Evolutionary conservation across 2,113 vertebrate genomes (phyloP).

Genomic region (Rhinoderma darwinii): DNA sequence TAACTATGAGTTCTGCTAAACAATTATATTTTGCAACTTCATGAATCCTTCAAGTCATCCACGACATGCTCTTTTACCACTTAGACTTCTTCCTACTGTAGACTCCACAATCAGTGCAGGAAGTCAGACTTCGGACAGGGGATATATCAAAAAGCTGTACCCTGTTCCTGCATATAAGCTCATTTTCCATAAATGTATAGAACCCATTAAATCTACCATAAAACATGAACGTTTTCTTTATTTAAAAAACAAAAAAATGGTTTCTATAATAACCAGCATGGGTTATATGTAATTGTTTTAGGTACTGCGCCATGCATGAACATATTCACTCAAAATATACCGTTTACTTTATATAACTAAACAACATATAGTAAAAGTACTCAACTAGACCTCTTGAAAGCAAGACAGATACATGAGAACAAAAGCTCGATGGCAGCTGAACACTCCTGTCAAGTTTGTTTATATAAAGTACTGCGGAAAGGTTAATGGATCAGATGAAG

Average conservation of each 20-base stretch:
- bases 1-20: too few species aligned
- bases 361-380: neutral
- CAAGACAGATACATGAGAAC: constrained; percentile 5
- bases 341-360: neutral
- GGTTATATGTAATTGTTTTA: neutral
- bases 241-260: neutral
- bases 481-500: constrained; percentile 46
- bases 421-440: constrained; percentile 21
- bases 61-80: neutral
- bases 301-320: neutral
- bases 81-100: neutral
- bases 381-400: constrained; percentile 8
- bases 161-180: neutral
- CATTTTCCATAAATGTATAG: neutral
- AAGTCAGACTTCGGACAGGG: neutral
- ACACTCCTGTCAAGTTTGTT: constrained; percentile 36
- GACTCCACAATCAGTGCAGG: too few species aligned
- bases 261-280: too few species aligned
- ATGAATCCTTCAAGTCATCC: too few species aligned
- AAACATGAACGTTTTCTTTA: neutral
- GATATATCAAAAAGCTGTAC: neutral
- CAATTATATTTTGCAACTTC: too few species aligned
- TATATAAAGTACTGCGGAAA: constrained; percentile 31
- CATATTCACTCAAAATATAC: neutral
- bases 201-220: neutral